A percentile compares a stretch with the other conserved stretches of the same genome.
Conservation (phyloP, 1,140 invertebrate genomes). For the Hyphantria cunea region DNA sequence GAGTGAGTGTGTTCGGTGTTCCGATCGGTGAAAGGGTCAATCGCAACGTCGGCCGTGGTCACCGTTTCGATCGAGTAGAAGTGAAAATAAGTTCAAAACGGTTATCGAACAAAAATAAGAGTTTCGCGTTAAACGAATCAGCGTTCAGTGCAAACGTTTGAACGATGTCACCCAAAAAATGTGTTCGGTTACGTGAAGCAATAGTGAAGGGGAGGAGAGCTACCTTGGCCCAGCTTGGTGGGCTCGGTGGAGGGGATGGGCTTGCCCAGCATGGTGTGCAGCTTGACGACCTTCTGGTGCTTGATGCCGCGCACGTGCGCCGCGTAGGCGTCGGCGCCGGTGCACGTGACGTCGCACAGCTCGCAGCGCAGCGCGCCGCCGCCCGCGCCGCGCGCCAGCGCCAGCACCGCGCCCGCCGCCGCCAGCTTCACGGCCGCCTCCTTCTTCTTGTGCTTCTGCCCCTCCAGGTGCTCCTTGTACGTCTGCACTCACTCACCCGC, state of each 20-base stretch:
- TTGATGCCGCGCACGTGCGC: conserved; percentile 98
- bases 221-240: conserved; percentile 86
- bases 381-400: conserved; percentile 61
- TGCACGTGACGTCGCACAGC: conserved; percentile 98
- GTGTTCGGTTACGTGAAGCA: too few relatives aligned
- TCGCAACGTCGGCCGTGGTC: too few relatives aligned
- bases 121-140: too few relatives aligned
- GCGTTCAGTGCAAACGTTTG: too few relatives aligned
- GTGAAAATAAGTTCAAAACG: too few relatives aligned
- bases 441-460: conserved; percentile 99
- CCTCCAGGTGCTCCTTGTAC: conserved; percentile 98
- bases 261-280: conserved; percentile 98
- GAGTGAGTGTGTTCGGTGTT: too few relatives aligned
- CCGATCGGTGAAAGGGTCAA: too few relatives aligned
- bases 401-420: conserved; percentile 76
- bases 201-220: conserved; percentile 7
- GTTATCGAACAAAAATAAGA: too few relatives aligned
- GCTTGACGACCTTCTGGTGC: conserved; percentile 98
- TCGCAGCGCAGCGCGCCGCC: conserved; percentile 92
- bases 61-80: too few relatives aligned
- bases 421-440: conserved; percentile 94
- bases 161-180: too few relatives aligned
- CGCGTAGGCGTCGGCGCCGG: conserved; percentile 98
- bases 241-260: conserved; percentile 97
- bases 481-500: too few relatives aligned